Evolutionary conservation across 2,888 invertebrate genomes (phyloP).

Genomic region (Bombylius major): DNA sequence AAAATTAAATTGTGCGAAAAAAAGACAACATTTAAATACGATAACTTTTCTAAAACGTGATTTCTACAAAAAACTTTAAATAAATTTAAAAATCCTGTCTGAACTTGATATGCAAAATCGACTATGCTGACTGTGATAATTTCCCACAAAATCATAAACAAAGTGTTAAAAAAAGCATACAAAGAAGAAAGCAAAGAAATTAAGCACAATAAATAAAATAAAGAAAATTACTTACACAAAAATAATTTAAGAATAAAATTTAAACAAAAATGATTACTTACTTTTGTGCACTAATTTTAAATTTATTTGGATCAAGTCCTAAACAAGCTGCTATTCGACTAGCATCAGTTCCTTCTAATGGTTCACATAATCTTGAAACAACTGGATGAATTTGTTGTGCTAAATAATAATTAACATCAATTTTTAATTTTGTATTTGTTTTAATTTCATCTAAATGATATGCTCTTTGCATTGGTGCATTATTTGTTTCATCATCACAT

Average conservation of each 20-base stretch:
- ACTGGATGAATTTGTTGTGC: constrained; percentile 95
- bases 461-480: constrained; percentile 76
- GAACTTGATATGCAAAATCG: too few species aligned
- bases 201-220: too few species aligned
- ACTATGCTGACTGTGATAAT: too few species aligned
- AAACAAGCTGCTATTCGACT: constrained; percentile 81
- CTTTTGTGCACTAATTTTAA: constrained; percentile 34
- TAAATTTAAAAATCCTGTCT: too few species aligned
- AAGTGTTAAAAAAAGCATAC: too few species aligned
- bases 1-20: too few species aligned
- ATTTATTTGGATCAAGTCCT: constrained; percentile 50
- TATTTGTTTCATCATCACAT: constrained; percentile 75
- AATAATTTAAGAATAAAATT: neutral
- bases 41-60: too few species aligned
- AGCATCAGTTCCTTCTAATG: constrained; percentile 87
- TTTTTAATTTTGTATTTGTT: constrained; percentile 50
- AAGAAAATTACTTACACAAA: too few species aligned
- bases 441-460: constrained; percentile 89
- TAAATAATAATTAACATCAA: constrained; percentile 85
- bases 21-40: too few species aligned
- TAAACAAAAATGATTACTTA: constrained; percentile 11
- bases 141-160: too few species aligned
- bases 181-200: too few species aligned
- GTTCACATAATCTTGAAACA: constrained; percentile 85
- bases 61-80: too few species aligned